These are phyloP conservation scores for Ostrea denselamellosa DNA, from an alignment of 1,140 invertebrate species.

Conservation along the genomic window DNA sequence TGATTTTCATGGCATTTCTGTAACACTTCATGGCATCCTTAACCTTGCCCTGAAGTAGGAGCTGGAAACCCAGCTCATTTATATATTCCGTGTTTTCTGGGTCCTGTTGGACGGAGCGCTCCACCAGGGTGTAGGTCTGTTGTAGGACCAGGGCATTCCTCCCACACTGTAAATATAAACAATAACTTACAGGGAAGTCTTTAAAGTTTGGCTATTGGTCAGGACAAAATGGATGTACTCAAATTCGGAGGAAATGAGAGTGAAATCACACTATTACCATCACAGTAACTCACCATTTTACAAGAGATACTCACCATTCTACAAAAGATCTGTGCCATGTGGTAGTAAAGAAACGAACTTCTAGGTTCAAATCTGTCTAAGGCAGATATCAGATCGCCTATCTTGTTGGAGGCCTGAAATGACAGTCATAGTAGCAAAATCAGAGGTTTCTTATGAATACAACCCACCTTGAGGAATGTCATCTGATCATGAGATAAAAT, in stretches of 20 bases:
- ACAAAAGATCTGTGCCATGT: conserved; percentile 88
- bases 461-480: too few species aligned
- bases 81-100: conserved; percentile 85
- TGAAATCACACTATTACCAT: background rate
- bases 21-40: conserved; percentile 90
- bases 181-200: too few species aligned
- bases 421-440: background rate
- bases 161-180: conserved; percentile 82
- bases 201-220: too few species aligned
- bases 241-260: too few species aligned
- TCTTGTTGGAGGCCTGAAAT: conserved; percentile 80
- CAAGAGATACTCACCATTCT: conserved; percentile 87
- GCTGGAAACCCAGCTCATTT: conserved; percentile 90
- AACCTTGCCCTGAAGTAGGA: conserved; percentile 85
- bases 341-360: conserved; percentile 86
- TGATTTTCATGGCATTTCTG: conserved; percentile 88
- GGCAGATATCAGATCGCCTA: conserved; percentile 85
- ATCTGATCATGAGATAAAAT: too few species aligned
- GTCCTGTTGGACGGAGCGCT: conserved; percentile 87
- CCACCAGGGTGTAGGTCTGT: conserved; percentile 86
- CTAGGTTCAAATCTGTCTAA: conserved; percentile 87
- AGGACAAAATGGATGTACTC: too few species aligned
- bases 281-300: conserved; percentile 80
- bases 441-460: too few species aligned
- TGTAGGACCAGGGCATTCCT: conserved; percentile 85